A percentile compares a stretch with the other conserved stretches of the same genome.
These are phyloP conservation scores for Pipa parva DNA, from an alignment of 2,113 vertebrate species.

Conservation along the genomic window DNA sequence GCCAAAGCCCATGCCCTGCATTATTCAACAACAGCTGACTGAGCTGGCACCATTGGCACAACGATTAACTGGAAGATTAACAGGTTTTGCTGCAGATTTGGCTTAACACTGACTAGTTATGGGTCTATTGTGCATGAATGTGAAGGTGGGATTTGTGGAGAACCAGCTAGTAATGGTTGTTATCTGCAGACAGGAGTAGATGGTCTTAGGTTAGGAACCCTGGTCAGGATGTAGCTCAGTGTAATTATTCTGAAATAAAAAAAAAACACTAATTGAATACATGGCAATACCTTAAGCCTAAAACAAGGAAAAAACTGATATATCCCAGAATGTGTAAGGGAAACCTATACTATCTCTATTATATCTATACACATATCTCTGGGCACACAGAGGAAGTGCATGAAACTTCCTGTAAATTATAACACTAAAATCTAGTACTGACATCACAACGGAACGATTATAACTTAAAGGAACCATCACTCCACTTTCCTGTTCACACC, in stretches of 20 bases:
- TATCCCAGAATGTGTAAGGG: too few relatives aligned
- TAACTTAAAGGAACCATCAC: too few relatives aligned
- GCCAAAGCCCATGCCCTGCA: conserved; percentile 50
- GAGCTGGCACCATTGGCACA: conserved; percentile 55
- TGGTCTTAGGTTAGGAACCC: background rate
- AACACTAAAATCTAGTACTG: too few relatives aligned
- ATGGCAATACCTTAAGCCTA: too few relatives aligned
- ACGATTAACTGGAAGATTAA: background rate
- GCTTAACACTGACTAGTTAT: background rate
- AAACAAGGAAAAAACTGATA: too few relatives aligned
- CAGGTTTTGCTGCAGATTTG: conserved; percentile 56
- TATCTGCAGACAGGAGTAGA: background rate
- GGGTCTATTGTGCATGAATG: too few relatives aligned
- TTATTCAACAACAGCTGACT: conserved; percentile 64
- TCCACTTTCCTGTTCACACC: too few relatives aligned
- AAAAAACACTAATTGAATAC: background rate
- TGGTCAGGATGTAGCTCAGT: background rate
- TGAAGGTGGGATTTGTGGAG: background rate
- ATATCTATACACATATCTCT: too few relatives aligned
- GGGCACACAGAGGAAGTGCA: too few relatives aligned
- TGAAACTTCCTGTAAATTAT: too few relatives aligned
- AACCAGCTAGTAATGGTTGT: background rate
- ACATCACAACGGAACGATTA: too few relatives aligned
- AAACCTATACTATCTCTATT: too few relatives aligned
- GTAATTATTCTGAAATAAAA: background rate